phyloP scores from a whole-genome alignment of 2,888 invertebrate genomes.

The Meghimatium bilineatum region DNA sequence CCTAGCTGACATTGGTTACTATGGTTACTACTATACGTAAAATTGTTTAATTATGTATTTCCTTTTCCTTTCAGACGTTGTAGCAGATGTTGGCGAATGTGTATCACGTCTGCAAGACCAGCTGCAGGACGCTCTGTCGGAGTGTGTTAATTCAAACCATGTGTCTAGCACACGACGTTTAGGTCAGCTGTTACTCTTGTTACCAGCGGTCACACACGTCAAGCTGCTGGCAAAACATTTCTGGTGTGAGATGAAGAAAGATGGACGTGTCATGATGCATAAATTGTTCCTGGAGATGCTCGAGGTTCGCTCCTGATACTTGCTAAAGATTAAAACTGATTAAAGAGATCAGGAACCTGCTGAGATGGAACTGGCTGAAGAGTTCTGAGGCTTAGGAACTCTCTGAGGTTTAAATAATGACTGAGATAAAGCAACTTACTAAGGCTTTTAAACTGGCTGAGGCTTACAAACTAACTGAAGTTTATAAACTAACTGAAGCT shows the following conservation, averaged over 20 bases:
- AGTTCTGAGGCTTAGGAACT: too few relatives aligned
- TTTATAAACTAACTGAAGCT: too few relatives aligned
- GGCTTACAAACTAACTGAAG: too few relatives aligned
- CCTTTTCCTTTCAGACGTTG: constrained; percentile 59
- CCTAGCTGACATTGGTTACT: too few relatives aligned
- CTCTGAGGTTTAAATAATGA: too few relatives aligned
- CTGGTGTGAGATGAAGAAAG: constrained; percentile 92
- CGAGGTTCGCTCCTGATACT: constrained; percentile 79
- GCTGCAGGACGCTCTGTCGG: constrained; percentile 90
- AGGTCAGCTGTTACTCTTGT: constrained; percentile 87
- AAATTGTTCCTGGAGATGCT: constrained; percentile 98
- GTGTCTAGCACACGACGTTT: constrained; percentile 82
- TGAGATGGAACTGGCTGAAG: too few relatives aligned
- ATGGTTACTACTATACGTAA: constrained; percentile 93
- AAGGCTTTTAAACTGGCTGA: too few relatives aligned
- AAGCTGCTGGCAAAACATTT: constrained; percentile 92
- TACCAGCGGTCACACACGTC: constrained; percentile 92
- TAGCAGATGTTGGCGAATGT: constrained; percentile 90
- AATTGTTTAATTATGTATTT: constrained; percentile 74
- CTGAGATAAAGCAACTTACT: too few relatives aligned
- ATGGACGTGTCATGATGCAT: constrained; percentile 94
- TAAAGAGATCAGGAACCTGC: too few relatives aligned
- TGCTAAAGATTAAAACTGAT: constrained; percentile 20
- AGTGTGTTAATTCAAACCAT: constrained; percentile 85
- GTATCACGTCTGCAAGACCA: constrained; percentile 91